phyloP scores from a whole-genome alignment of 2,888 invertebrate genomes.

The Ariolimax columbianus region DNA sequence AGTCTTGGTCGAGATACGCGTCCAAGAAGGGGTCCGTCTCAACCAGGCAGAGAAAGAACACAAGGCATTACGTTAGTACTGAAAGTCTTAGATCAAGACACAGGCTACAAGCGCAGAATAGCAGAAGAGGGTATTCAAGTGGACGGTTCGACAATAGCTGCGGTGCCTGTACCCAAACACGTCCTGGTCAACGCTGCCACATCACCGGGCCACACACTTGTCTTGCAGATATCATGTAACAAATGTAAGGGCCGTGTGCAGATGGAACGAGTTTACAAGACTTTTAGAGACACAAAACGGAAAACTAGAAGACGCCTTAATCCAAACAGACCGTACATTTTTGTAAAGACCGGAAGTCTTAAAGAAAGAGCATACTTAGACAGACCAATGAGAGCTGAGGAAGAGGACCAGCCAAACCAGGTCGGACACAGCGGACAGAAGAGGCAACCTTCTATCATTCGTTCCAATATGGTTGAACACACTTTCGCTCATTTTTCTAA shows the following conservation, averaged over 20 bases:
- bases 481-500: too few species aligned
- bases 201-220: neutral
- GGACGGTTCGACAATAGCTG: neutral
- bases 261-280: conserved; percentile 13
- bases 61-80: neutral
- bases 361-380: neutral
- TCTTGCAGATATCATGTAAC: neutral
- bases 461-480: too few species aligned
- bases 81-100: neutral
- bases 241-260: conserved; percentile 13
- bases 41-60: neutral
- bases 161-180: neutral
- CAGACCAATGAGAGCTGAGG: neutral
- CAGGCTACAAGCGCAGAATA: neutral
- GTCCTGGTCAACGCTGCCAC: neutral
- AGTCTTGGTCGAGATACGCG: neutral
- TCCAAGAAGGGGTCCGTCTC: neutral
- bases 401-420: neutral
- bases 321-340: conserved; percentile 17
- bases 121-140: neutral
- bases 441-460: neutral
- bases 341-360: conserved; percentile 5
- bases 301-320: neutral
- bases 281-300: neutral
- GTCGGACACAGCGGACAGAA: neutral